Conservation (phyloP, 1,140 invertebrate species). For the Coptotermes formosanus region DNA sequence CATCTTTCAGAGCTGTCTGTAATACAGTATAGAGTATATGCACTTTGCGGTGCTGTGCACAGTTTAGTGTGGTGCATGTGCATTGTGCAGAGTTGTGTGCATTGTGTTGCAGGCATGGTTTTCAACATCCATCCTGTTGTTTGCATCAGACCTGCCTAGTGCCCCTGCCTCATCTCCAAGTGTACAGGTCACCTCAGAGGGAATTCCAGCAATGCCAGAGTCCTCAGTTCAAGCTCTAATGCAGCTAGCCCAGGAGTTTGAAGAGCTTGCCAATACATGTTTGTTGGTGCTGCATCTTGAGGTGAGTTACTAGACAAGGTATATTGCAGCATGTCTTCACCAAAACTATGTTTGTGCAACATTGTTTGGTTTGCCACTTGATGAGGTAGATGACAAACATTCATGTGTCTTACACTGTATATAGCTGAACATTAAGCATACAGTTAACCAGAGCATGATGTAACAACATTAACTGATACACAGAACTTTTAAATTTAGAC, state of each 20-base stretch:
- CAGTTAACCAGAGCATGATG: too few species aligned
- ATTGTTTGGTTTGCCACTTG: too few species aligned
- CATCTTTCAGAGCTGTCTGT: background rate
- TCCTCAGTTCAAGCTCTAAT: conserved; percentile 55
- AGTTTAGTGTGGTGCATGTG: too few species aligned
- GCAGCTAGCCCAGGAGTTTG: conserved; percentile 74
- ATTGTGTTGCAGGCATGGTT: conserved; percentile 63
- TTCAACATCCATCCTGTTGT: conserved; percentile 54
- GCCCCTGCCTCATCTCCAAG: conserved; percentile 28
- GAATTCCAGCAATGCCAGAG: conserved; percentile 45
- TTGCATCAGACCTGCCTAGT: conserved; percentile 49
- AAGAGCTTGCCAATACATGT: conserved; percentile 87
- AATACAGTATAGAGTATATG: too few species aligned
- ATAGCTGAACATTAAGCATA: too few species aligned
- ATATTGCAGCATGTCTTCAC: background rate
- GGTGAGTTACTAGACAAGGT: conserved; percentile 48
- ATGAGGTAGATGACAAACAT: too few species aligned
- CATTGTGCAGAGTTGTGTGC: too few species aligned
- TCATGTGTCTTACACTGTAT: too few species aligned
- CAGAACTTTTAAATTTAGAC: too few species aligned
- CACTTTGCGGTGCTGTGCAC: too few species aligned
- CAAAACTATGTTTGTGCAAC: too few species aligned
- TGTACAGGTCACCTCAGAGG: conserved; percentile 38
- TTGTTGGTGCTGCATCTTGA: conserved; percentile 89
- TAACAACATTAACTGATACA: too few species aligned